Conservation (phyloP, 1,140 invertebrate species). For the Drosophila melanica region DNA sequence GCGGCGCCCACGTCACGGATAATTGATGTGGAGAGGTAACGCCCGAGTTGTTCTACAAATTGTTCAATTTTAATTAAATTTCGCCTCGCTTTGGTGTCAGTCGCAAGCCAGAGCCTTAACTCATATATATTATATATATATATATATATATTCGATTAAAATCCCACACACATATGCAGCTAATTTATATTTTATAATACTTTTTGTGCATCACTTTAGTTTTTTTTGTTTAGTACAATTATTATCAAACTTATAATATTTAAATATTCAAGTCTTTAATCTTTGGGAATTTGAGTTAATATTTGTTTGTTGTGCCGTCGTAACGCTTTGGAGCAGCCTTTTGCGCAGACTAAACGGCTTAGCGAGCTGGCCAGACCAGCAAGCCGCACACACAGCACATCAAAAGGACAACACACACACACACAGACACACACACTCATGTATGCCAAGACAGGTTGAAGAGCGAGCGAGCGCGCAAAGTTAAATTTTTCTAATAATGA, state of each 20-base stretch:
- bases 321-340: constrained; percentile 74
- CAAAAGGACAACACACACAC: constrained; percentile 58
- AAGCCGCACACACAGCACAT: constrained; percentile 59
- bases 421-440: constrained; percentile 19
- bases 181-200: constrained; percentile 12
- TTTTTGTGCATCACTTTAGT: constrained; percentile 11
- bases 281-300: constrained; percentile 17
- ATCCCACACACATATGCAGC: constrained; percentile 3
- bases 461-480: constrained; percentile 46
- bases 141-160: constrained; percentile 6
- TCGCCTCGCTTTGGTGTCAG: background rate
- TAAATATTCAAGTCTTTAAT: constrained; percentile 7
- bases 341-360: constrained; percentile 76
- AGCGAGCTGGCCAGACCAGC: constrained; percentile 40
- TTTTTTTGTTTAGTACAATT: background rate
- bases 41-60: constrained; percentile 71
- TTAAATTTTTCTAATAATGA: constrained; percentile 82
- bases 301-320: constrained; percentile 42
- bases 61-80: constrained; percentile 31
- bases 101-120: background rate
- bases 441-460: constrained; percentile 27
- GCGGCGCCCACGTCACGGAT: constrained; percentile 82
- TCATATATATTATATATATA: background rate
- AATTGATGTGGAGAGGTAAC: constrained; percentile 80
- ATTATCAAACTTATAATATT: constrained; percentile 2